Conservation (phyloP, 2,113 vertebrate genomes). For the Esox niger region DNA sequence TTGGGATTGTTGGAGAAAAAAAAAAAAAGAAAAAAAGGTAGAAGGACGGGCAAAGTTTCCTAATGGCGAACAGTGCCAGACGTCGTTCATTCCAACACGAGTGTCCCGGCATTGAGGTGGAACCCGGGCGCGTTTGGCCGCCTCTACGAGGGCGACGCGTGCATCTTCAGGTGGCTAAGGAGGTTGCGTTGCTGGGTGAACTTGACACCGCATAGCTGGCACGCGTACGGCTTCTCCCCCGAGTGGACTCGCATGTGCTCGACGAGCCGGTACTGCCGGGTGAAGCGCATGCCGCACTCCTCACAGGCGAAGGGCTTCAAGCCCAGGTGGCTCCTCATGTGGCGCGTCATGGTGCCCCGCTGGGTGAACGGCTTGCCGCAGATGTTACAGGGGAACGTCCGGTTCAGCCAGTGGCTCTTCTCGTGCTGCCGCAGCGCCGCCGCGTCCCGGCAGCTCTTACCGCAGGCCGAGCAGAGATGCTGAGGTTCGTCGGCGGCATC, state of each 20-base stretch:
- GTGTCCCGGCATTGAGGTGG: no score
- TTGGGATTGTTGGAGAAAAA: background rate
- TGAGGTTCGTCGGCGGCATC: constrained; percentile 78
- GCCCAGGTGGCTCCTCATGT: constrained; percentile 91
- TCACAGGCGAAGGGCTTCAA: constrained; percentile 90
- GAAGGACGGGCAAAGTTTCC: no score
- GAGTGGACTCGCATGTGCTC: constrained; percentile 95
- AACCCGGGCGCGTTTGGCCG: no score
- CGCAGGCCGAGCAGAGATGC: constrained; percentile 83
- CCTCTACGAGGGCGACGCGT: constrained; percentile 86
- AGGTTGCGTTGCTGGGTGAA: constrained; percentile 93
- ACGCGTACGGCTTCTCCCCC: constrained; percentile 92
- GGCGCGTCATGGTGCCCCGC: constrained; percentile 90
- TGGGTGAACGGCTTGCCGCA: constrained; percentile 93
- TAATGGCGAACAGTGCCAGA: no score
- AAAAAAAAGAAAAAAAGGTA: no score
- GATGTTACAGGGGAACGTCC: constrained; percentile 89
- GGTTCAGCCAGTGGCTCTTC: constrained; percentile 90
- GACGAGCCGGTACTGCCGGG: constrained; percentile 89
- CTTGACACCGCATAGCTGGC: constrained; percentile 89
- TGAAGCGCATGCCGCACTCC: constrained; percentile 92
- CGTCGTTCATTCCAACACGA: no score
- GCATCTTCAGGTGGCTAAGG: constrained; percentile 91
- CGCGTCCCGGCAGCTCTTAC: constrained; percentile 89
- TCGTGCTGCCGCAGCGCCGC: constrained; percentile 87